These are phyloP conservation scores for Solea senegalensis DNA, from an alignment of 2,113 vertebrate species.

Conservation along the genomic window DNA sequence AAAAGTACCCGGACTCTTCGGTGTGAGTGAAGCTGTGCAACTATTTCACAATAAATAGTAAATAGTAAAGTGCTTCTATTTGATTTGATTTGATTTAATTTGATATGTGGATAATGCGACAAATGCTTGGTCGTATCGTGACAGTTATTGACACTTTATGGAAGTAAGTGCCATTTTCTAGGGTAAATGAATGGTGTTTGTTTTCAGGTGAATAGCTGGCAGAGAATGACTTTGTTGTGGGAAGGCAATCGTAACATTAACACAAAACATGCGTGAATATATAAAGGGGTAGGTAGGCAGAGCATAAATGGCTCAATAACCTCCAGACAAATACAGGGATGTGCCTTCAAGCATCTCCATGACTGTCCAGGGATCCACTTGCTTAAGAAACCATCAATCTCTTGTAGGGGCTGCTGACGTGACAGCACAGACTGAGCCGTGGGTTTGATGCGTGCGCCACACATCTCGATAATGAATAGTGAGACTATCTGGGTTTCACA, in stretches of 20 bases:
- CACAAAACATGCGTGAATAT: not conserved
- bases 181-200: slow-evolving; percentile 4
- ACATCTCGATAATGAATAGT: slow-evolving; percentile 69
- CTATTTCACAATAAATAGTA: no score
- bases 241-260: not conserved
- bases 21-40: no score
- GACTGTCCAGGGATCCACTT: slow-evolving; percentile 15
- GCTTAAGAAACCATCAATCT: slow-evolving; percentile 54
- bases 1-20: no score
- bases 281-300: not conserved
- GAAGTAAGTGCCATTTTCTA: no score
- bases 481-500: slow-evolving; percentile 60
- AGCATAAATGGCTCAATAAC: slow-evolving; percentile 43
- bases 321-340: slow-evolving; percentile 17
- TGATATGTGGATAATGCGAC: no score
- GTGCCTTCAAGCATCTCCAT: slow-evolving; percentile 1
- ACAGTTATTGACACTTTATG: no score
- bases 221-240: not conserved
- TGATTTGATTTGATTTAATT: no score
- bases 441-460: slow-evolving; percentile 40
- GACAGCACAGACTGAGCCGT: slow-evolving; percentile 40
- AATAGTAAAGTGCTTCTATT: no score
- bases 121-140: no score
- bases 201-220: slow-evolving; percentile 3
- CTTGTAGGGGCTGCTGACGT: slow-evolving; percentile 40